Evolutionary conservation across 2,113 vertebrate species (phyloP).

Genomic region (Ictalurus furcatus): DNA sequence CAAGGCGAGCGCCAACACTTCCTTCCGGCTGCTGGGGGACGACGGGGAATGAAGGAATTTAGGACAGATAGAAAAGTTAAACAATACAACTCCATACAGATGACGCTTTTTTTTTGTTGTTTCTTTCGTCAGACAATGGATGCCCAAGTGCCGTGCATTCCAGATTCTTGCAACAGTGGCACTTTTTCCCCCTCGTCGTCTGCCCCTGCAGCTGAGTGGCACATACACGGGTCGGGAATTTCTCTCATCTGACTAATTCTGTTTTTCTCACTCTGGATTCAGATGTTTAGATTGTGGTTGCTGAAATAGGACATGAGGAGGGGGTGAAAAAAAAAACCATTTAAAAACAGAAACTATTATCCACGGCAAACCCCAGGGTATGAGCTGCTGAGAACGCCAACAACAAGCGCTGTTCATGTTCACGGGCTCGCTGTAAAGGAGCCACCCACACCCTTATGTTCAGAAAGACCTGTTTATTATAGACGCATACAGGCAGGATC

Average conservation of each 20-base stretch:
- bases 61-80: conserved; percentile 46
- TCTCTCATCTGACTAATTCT: not conserved
- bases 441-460: not conserved
- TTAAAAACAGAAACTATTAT: not conserved
- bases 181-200: not conserved
- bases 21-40: conserved; percentile 50
- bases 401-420: not conserved
- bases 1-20: conserved; percentile 53
- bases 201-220: not conserved
- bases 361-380: not conserved
- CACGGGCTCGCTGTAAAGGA: not conserved
- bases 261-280: not conserved
- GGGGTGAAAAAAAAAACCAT: not conserved
- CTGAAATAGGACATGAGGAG: not conserved
- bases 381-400: not conserved
- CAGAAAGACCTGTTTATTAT: conserved; percentile 20
- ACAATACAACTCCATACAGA: conserved; percentile 43
- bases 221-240: not conserved
- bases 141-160: conserved; percentile 63
- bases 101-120: conserved; percentile 15
- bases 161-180: conserved; percentile 31
- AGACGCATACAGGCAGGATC: not conserved
- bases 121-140: conserved; percentile 42
- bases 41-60: conserved; percentile 45
- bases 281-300: not conserved